phyloP scores from a whole-genome alignment of 1,140 invertebrate species.

The Muscidifurax raptorellus region DNA sequence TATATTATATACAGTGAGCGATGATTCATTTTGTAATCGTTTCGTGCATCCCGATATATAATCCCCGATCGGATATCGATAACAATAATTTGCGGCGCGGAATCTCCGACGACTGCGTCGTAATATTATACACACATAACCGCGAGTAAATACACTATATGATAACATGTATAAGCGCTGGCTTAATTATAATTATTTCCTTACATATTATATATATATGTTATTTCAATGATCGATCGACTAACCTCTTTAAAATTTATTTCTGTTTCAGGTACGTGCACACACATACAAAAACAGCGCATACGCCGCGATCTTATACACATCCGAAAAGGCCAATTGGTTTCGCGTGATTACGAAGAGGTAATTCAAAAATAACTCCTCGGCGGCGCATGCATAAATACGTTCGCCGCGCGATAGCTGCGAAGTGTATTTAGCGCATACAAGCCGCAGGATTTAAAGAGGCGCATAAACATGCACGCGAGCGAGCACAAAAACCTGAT shows the following conservation, averaged over 20 bases:
- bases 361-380: slow-evolving; percentile 5
- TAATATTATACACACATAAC: too few species aligned
- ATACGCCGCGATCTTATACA: background rate
- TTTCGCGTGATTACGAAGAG: background rate
- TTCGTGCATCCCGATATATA: background rate
- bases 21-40: background rate
- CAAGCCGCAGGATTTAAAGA: slow-evolving; percentile 5
- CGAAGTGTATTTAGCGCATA: background rate
- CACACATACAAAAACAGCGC: background rate
- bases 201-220: too few species aligned
- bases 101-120: too few species aligned
- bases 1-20: too few species aligned
- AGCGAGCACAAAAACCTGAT: slow-evolving; percentile 6
- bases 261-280: slow-evolving; percentile 24
- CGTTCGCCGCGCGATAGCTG: background rate
- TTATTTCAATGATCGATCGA: background rate
- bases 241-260: background rate
- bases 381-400: background rate
- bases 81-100: background rate
- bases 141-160: background rate
- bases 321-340: background rate
- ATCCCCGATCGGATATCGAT: background rate
- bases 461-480: slow-evolving; percentile 1
- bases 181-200: background rate
- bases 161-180: background rate